Evolutionary conservation across 2,113 vertebrate genomes (phyloP).

Genomic region (Prionailurus viverrinus): DNA sequence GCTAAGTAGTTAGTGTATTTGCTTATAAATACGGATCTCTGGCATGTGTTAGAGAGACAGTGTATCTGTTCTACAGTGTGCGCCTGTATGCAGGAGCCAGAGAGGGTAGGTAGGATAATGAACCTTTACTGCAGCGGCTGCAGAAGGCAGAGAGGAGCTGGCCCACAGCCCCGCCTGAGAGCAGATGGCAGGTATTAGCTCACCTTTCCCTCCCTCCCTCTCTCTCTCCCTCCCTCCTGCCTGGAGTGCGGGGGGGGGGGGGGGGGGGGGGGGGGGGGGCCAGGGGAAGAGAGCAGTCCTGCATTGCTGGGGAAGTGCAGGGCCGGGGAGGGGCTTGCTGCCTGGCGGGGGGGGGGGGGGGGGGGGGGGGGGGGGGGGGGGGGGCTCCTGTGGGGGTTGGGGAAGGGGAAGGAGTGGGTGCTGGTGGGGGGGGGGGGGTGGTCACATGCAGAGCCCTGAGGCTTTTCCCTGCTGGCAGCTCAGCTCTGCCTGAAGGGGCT

Average conservation of each 20-base stretch:
- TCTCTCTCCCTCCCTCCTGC: no score
- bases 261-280: no score
- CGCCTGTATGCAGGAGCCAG: accelerated
- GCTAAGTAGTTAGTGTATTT: no score
- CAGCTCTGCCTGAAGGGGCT: no score
- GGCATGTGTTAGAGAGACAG: background rate
- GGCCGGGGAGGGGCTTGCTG: accelerated
- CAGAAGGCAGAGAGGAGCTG: accelerated
- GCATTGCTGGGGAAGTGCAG: accelerated
- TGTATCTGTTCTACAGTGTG: background rate
- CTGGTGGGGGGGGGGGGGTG: accelerated
- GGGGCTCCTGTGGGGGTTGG: background rate
- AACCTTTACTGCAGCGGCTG: accelerated
- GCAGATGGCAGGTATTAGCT: background rate
- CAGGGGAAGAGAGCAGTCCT: no score
- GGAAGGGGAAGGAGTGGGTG: accelerated
- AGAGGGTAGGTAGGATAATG: accelerated
- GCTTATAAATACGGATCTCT: no score
- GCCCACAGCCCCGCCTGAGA: no score
- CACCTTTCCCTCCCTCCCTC: background rate
- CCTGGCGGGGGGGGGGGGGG: background rate
- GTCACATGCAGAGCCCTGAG: accelerated
- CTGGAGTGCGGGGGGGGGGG: background rate
- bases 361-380: no score
- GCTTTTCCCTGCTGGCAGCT: accelerated